phyloP scores from a whole-genome alignment of 1,140 invertebrate species.

The Asobara japonica region DNA sequence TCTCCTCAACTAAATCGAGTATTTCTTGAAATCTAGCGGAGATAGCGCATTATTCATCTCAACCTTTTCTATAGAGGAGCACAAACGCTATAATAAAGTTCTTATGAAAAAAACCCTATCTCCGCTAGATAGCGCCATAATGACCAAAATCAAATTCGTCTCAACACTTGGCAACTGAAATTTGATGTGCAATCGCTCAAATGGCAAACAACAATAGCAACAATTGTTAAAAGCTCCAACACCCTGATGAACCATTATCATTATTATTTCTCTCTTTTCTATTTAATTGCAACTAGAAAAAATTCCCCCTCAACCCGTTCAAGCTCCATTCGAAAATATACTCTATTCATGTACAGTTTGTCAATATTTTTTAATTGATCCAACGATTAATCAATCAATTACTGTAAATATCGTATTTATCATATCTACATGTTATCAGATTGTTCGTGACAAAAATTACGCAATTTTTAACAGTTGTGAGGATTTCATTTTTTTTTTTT shows the following conservation, averaged over 20 bases:
- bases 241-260: slow-evolving; percentile 33
- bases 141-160: too few species aligned
- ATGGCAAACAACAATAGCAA: neutral
- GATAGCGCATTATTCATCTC: too few species aligned
- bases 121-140: too few species aligned
- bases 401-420: neutral
- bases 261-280: slow-evolving; percentile 5
- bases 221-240: slow-evolving; percentile 6
- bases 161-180: too few species aligned
- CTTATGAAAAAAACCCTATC: too few species aligned
- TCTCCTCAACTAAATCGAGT: too few species aligned
- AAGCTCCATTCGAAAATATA: slow-evolving; percentile 31
- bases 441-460: slow-evolving; percentile 6
- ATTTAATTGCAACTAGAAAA: neutral
- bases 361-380: neutral
- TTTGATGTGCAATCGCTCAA: neutral
- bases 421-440: neutral
- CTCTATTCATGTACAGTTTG: slow-evolving; percentile 24
- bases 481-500: too few species aligned
- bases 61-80: too few species aligned
- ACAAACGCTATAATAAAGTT: too few species aligned
- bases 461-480: neutral
- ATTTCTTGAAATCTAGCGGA: too few species aligned
- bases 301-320: neutral
- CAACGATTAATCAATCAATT: neutral